Evolutionary conservation across 2,113 vertebrate genomes (phyloP).

Genomic region (Eupsittula cactorum): DNA sequence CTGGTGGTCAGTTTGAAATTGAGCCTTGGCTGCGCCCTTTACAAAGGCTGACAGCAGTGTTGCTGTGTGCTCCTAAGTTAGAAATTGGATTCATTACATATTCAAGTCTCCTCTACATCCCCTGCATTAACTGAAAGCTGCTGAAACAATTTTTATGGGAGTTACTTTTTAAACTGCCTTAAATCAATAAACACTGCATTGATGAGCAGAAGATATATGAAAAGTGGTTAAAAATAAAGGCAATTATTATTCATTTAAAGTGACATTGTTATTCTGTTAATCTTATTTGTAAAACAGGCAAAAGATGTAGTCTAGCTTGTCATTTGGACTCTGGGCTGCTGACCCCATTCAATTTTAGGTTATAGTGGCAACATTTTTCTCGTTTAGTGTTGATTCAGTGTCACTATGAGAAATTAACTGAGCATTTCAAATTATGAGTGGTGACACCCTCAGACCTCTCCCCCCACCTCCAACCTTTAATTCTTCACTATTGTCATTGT

Average conservation of each 20-base stretch:
- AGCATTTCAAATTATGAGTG: background rate
- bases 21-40: background rate
- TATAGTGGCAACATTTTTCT: conserved; percentile 16
- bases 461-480: background rate
- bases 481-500: background rate
- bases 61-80: background rate
- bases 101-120: background rate
- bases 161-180: background rate
- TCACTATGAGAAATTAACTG: conserved; percentile 25
- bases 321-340: background rate
- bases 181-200: background rate
- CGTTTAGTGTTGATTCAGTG: background rate
- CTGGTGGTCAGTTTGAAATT: background rate
- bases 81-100: background rate
- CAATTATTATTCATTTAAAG: background rate
- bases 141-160: background rate
- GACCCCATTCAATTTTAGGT: background rate
- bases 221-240: background rate
- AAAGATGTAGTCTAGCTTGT: background rate
- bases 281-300: background rate
- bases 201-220: background rate
- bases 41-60: background rate
- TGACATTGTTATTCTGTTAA: background rate
- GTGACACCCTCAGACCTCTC: background rate
- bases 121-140: background rate